A percentile compares a stretch with the other conserved stretches of the same genome.
These are phyloP conservation scores for Delichon dasypus DNA, from an alignment of 2,797 vertebrate species.

Conservation along the genomic window DNA sequence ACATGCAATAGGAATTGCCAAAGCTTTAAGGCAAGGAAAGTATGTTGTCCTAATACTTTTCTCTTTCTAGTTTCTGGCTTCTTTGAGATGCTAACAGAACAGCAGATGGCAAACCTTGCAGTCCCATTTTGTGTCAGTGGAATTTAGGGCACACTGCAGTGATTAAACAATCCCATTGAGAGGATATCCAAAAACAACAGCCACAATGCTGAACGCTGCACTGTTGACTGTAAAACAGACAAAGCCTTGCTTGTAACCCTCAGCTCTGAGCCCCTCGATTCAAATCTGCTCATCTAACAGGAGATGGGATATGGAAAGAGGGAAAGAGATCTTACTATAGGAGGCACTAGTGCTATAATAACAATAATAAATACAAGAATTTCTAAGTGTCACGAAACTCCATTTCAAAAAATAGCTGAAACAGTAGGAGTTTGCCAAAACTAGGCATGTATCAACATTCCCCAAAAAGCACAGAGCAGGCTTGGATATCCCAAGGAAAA, in stretches of 20 bases:
- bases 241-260: neutral
- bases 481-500: neutral
- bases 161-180: neutral
- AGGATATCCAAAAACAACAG: fast-evolving
- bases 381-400: neutral
- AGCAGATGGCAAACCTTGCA: neutral
- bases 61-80: neutral
- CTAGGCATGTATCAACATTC: neutral
- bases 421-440: neutral
- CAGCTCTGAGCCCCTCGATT: neutral
- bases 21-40: neutral
- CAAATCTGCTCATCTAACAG: neutral
- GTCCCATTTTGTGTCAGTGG: fast-evolving
- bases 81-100: neutral
- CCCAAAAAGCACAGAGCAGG: neutral
- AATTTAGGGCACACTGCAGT: neutral
- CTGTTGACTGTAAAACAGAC: neutral
- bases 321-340: neutral
- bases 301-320: neutral
- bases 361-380: neutral
- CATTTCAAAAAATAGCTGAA: neutral
- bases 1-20: neutral
- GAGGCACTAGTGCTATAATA: neutral
- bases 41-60: neutral
- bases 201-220: neutral